Percentiles rank a stretch among this genome's conserved stretches.
Conservation (phyloP, 2,113 vertebrate species). For the Podiceps cristatus region DNA sequence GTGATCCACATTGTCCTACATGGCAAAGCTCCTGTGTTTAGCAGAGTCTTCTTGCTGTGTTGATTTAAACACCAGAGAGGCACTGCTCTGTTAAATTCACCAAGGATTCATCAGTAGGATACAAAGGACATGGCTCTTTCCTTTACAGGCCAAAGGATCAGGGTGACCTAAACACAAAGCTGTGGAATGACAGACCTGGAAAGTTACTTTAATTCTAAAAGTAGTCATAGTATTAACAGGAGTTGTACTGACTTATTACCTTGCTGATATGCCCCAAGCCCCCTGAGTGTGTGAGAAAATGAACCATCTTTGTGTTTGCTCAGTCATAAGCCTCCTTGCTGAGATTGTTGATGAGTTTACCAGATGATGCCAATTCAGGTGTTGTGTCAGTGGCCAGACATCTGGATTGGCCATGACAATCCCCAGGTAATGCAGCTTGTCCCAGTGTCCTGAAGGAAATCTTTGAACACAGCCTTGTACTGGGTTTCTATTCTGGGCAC, state of each 20-base stretch:
- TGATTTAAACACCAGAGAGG: not conserved
- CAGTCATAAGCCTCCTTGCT: not conserved
- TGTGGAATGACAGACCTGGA: not conserved
- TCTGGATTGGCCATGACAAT: not conserved
- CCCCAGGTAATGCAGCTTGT: not conserved
- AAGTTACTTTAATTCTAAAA: not conserved
- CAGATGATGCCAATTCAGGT: not conserved
- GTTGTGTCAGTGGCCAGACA: not conserved
- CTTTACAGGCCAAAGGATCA: not conserved
- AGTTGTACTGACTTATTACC: not conserved
- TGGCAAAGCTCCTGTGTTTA: not conserved
- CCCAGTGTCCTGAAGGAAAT: not conserved
- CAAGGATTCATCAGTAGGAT: not conserved
- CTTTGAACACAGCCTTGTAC: not conserved
- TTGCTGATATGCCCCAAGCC: not conserved
- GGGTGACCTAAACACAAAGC: not conserved
- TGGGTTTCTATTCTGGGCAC: not conserved
- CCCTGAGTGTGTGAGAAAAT: not conserved
- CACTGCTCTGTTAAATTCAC: constrained; percentile 19
- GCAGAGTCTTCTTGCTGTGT: not conserved
- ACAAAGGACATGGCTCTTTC: not conserved
- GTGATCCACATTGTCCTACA: not conserved
- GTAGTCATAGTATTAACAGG: not conserved
- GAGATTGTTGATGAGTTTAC: not conserved
- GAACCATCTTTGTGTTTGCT: not conserved